These are phyloP conservation scores for Chrysomallon squamiferum DNA, from an alignment of 1,140 invertebrate genomes.

Conservation along the genomic window DNA sequence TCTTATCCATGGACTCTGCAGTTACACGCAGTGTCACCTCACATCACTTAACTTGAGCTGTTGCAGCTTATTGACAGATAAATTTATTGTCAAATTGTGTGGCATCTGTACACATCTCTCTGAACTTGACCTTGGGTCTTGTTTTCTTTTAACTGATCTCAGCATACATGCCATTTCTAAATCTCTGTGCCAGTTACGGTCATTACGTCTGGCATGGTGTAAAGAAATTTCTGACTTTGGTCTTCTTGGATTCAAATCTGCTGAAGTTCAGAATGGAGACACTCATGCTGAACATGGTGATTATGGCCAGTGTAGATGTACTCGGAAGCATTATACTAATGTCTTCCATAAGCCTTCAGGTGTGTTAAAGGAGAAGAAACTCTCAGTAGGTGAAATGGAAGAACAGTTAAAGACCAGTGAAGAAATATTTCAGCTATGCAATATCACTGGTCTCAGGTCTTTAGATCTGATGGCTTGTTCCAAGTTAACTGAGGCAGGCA, in stretches of 20 bases:
- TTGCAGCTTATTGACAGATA: conserved; percentile 70
- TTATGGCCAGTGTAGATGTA: conserved; percentile 39
- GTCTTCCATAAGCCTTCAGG: conserved; percentile 45
- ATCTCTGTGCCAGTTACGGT: conserved; percentile 69
- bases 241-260: conserved; percentile 68
- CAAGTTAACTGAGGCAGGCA: conserved; percentile 74
- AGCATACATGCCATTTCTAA: conserved; percentile 69
- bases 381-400: conserved; percentile 70
- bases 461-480: conserved; percentile 74
- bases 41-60: conserved; percentile 70
- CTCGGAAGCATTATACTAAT: conserved; percentile 26
- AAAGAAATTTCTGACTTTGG: conserved; percentile 73
- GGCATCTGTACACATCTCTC: conserved; percentile 66
- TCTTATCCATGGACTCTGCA: conserved; percentile 63
- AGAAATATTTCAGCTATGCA: conserved; percentile 67
- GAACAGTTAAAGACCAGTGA: conserved; percentile 66
- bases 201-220: conserved; percentile 72
- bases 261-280: conserved; percentile 38
- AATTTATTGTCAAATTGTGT: conserved; percentile 63
- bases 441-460: conserved; percentile 63
- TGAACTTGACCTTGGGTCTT: conserved; percentile 72
- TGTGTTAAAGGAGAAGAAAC: conserved; percentile 62
- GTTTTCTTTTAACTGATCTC: conserved; percentile 72
- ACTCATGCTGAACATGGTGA: conserved; percentile 20
- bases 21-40: conserved; percentile 64